phyloP scores from a whole-genome alignment of 2,888 invertebrate genomes.

The Anaspis maculata region DNA sequence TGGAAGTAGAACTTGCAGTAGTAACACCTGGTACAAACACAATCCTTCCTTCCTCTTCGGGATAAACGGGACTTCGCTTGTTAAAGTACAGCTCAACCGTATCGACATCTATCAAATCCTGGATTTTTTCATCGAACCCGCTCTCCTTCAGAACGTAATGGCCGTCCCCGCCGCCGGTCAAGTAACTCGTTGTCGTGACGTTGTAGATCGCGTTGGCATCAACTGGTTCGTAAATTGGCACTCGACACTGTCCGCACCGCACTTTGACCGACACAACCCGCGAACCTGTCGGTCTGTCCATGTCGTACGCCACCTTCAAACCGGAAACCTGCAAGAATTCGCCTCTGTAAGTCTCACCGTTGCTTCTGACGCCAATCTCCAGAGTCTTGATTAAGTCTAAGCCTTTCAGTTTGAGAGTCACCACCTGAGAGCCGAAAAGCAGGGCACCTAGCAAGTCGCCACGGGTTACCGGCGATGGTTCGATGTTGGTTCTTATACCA shows the following conservation, averaged over 20 bases:
- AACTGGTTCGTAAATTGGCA: constrained; percentile 52
- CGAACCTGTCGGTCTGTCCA: constrained; percentile 49
- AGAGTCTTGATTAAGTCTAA: constrained; percentile 46
- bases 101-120: constrained; percentile 47
- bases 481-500: constrained; percentile 60
- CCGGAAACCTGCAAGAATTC: constrained; percentile 82
- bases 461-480: constrained; percentile 53
- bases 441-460: constrained; percentile 64
- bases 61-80: constrained; percentile 52
- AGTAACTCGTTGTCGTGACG: constrained; percentile 56
- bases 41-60: constrained; percentile 60
- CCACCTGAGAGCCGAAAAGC: constrained; percentile 68
- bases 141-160: constrained; percentile 44
- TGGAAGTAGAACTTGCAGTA: too few species aligned
- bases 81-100: constrained; percentile 51
- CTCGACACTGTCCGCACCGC: constrained; percentile 59
- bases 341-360: constrained; percentile 54
- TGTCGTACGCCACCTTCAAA: constrained; percentile 60
- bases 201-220: constrained; percentile 50
- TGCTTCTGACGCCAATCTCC: constrained; percentile 33
- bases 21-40: constrained; percentile 80
- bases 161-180: constrained; percentile 70
- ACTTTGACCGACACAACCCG: constrained; percentile 57
- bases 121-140: constrained; percentile 33
- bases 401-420: constrained; percentile 59